Base-by-base conservation (phyloP, 2,888 invertebrate species). In the Stenolophus ochropezus region DNA sequence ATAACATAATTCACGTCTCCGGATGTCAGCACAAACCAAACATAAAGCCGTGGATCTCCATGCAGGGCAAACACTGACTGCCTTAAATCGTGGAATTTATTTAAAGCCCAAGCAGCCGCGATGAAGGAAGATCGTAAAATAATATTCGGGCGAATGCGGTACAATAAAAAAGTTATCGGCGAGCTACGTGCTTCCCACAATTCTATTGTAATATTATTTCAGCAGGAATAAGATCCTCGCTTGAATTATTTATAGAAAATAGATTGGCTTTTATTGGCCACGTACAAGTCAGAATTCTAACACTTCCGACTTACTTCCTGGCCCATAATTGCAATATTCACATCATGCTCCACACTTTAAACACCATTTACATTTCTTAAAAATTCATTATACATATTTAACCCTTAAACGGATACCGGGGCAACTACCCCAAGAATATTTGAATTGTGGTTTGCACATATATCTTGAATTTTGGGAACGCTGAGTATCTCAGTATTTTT, bases 201-300 rank as follows among this genome's bases (percentile, higher is more conserved):
- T 71, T 27, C 80, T 80, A 80, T 58, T 71, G 73, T 80, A 80
- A 80, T 80, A 80, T 80, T 80, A 80, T 73, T 80, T 80, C 80
- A 80, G 51, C 56, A 71, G 56, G 71, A 73, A 73, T 80, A 71
- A 33, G 56, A 69, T 33, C 47, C 20, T 20, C 47, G 71, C 27
- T 23, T 80, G 80, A 80, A 80, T 80, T 80, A 80, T 80, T 80
- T 80, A 80, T 80, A 73, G 80, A 47, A 73, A 80, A 58, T 73
- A 56, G 71, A 80, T 73, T 56, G 71, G 27, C 23, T 80, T 80
- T 80, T 80, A 80, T 80, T 80, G 79, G 61, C 42, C 58, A 47
- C 47, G 61, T 42, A 42, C 42, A 27, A 18, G 11, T 5, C n/a
- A 16, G 65, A 69, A 69, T 69, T 69, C 27, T 33, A 42, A 69